phyloP scores from a whole-genome alignment of 2,888 invertebrate genomes.

The Boloria selene region DNA sequence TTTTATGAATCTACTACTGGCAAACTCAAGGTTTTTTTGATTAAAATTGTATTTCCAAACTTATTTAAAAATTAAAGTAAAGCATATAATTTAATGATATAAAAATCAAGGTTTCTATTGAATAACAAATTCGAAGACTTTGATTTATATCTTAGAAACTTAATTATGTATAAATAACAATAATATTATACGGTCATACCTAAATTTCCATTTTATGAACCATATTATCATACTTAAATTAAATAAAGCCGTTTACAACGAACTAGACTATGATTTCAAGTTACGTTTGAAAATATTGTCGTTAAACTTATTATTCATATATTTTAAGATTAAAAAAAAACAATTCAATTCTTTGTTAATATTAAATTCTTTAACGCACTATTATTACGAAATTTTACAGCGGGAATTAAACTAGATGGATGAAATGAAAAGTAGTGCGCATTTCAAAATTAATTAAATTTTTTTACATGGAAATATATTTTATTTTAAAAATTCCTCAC shows the following conservation, averaged over 20 bases:
- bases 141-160: no score
- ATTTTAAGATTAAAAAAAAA: slow-evolving; percentile 7
- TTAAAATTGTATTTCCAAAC: no score
- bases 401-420: slow-evolving; percentile 23
- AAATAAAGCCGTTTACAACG: neutral
- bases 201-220: no score
- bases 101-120: no score
- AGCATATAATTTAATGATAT: no score
- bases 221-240: neutral
- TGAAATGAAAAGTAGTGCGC: slow-evolving; percentile 18
- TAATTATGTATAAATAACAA: no score
- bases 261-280: neutral
- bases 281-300: neutral
- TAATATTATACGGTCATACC: no score
- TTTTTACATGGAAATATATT: neutral
- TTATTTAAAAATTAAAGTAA: no score
- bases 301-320: neutral
- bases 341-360: neutral
- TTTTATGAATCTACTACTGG: no score
- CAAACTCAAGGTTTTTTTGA: no score
- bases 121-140: no score
- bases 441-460: slow-evolving; percentile 8
- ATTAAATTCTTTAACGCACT: slow-evolving; percentile 1
- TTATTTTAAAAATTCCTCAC: neutral
- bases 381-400: slow-evolving; percentile 17